Evolutionary conservation across 2,797 vertebrate genomes (phyloP).

Genomic region (Artibeus lituratus): DNA sequence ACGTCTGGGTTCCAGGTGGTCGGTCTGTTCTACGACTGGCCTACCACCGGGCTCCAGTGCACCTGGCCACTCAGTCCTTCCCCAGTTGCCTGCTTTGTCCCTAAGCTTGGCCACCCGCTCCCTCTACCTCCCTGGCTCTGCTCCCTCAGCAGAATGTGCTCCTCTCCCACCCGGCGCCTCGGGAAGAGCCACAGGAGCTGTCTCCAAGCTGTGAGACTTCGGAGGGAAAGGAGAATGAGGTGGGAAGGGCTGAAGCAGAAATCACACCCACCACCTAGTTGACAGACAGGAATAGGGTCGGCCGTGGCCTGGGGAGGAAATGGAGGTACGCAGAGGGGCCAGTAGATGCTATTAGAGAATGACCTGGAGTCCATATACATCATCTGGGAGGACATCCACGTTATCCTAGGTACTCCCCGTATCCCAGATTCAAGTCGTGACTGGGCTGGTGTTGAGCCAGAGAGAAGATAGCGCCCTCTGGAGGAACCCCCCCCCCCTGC

Average conservation of each 20-base stretch:
- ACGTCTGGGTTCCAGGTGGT: not conserved
- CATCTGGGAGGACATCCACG: not conserved
- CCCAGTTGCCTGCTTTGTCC: not conserved
- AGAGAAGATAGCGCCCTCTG: accelerated
- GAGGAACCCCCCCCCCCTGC: not conserved
- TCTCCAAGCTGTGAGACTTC: not conserved
- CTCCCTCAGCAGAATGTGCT: not conserved
- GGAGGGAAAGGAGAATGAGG: not conserved
- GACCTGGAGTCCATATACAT: not conserved
- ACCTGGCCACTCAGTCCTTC: not conserved
- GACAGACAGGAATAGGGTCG: not conserved
- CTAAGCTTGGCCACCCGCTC: not conserved
- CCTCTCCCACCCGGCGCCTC: not conserved
- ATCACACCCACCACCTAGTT: not conserved
- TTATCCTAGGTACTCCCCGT: not conserved
- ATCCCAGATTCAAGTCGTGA: not conserved
- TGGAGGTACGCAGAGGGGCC: not conserved
- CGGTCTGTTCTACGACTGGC: not conserved
- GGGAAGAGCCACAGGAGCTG: not conserved
- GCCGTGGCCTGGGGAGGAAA: not conserved
- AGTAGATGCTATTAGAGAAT: not conserved
- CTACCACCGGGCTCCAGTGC: not conserved
- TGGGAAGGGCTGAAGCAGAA: not conserved
- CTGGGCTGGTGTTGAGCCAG: not conserved
- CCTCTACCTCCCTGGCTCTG: not conserved